Conservation (phyloP, 2,797 vertebrate genomes). For the Sebastes goodei region DNA sequence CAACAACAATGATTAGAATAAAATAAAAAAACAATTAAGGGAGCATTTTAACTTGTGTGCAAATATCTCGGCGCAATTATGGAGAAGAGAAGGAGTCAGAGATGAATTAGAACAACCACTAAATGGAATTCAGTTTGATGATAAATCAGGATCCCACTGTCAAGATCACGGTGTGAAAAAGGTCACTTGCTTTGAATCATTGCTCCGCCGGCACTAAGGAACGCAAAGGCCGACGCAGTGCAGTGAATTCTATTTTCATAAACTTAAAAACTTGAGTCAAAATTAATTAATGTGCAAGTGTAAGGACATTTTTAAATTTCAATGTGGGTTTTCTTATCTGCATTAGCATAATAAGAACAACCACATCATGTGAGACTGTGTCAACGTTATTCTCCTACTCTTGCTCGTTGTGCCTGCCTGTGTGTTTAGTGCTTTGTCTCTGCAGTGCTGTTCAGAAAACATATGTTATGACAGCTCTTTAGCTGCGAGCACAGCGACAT, state of each 20-base stretch:
- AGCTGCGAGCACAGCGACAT: constrained; percentile 34
- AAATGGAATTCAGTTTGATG: constrained; percentile 55
- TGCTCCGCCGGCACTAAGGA: neutral
- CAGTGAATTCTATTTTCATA: constrained; percentile 26
- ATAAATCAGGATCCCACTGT: constrained; percentile 58
- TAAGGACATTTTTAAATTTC: neutral
- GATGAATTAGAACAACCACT: constrained; percentile 50
- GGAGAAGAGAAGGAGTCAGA: constrained; percentile 26
- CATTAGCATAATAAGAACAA: neutral
- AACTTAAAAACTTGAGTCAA: constrained; percentile 19
- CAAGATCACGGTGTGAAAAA: constrained; percentile 56
- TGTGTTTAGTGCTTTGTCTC: neutral
- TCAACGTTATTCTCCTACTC: neutral
- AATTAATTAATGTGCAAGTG: constrained; percentile 1
- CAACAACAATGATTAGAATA: constrained; percentile 23
- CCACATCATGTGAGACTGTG: neutral
- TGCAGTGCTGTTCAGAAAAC: constrained; percentile 23
- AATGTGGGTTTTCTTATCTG: neutral
- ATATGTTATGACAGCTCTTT: constrained; percentile 56
- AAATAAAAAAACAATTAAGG: constrained; percentile 41
- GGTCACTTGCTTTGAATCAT: constrained; percentile 58
- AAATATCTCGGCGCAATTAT: constrained; percentile 49
- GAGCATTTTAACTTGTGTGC: constrained; percentile 27
- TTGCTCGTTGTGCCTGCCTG: neutral
- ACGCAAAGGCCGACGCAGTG: neutral